Conservation (phyloP, 1,140 invertebrate genomes). For the Magallana ariakensis region DNA sequence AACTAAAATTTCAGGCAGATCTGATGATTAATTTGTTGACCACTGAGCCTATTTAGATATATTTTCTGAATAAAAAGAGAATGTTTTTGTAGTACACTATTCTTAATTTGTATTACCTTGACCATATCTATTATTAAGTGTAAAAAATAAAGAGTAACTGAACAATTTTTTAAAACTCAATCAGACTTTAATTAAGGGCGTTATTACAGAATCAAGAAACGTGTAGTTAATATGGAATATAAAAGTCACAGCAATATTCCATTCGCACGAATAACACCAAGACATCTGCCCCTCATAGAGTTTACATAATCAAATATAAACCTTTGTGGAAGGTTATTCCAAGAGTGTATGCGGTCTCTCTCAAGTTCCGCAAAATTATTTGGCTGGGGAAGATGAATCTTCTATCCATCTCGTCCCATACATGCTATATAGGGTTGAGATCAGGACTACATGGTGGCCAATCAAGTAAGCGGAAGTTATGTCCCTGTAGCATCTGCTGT, state of each 20-base stretch:
- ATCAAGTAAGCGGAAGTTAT: not conserved
- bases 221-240: not conserved
- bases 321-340: not conserved
- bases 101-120: too few relatives aligned
- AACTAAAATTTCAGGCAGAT: too few relatives aligned
- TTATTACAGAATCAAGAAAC: too few relatives aligned
- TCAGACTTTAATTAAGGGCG: too few relatives aligned
- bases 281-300: not conserved
- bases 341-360: not conserved
- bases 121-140: too few relatives aligned
- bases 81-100: too few relatives aligned
- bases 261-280: not conserved
- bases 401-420: not conserved
- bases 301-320: not conserved
- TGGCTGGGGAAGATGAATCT: not conserved
- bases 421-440: too few relatives aligned
- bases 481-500: not conserved
- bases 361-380: not conserved
- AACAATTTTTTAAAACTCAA: too few relatives aligned
- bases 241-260: constrained; percentile 27
- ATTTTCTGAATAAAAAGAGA: too few relatives aligned
- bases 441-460: not conserved
- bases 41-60: too few relatives aligned
- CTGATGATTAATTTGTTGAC: too few relatives aligned
- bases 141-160: too few relatives aligned